Base-by-base conservation (phyloP, 2,797 vertebrate genomes). In the Myripristis jacobus region DNA sequence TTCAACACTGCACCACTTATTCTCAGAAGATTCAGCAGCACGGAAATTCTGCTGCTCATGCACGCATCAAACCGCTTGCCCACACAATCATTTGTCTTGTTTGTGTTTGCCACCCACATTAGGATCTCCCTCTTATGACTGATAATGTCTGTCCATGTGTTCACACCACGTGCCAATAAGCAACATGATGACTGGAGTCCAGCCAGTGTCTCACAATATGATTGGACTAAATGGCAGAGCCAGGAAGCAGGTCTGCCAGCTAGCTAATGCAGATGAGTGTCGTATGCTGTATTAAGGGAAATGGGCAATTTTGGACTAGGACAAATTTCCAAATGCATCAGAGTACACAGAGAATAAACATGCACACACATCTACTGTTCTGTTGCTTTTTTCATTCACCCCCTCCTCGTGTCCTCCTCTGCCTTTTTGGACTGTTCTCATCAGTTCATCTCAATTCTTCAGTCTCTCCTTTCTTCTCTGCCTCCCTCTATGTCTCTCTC, bases 241-340 rank as follows among this genome's bases (percentile, higher is more conserved):
- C 19, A 43, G 46, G 36, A 38, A 24, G 2, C 22, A 15, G 5
- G 3, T 41, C 66, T 60, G 9, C 38, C 34, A 68, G 51, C 51
- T 15, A 46, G 41, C 50, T 70, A 44, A 72, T 44, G 54, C 52
- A 71, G 47, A 68, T 52, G 19, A 57, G 22, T 56, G 31, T 51
- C 50, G 44, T 41, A 43, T 53, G 21, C 43, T 24, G 7, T 34
- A 27, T 9, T 55, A 12, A 63, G n/a, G 7, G 41, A 53, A 66
- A 31, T 21, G 11, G 27, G 50, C 24, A 29, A 43, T 58, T 16
- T 15, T 58, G 56, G 36, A 16, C 15, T 2, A 29, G 25, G 25
- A 15, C 34, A 34, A 44, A 72, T 82, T 71, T 64, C 47, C 46
- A 57, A 66, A 46, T 36, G 22, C 19, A 58, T 58, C 24, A 57